Conservation (phyloP, 2,797 vertebrate species). For the Anomalospiza imberbis region DNA sequence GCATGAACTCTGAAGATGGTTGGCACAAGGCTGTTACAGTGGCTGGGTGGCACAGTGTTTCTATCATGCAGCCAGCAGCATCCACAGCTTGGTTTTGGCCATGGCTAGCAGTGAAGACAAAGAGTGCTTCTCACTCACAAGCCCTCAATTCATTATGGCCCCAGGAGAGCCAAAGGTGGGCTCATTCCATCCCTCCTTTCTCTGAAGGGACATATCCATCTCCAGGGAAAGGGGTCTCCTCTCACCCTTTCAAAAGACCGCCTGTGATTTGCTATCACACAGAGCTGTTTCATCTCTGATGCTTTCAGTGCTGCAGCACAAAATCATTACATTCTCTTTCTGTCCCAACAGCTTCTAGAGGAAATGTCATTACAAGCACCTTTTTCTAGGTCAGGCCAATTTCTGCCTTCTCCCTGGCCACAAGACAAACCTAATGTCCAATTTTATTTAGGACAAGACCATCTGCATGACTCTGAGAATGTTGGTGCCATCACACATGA, state of each 20-base stretch:
- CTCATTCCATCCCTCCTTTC: neutral
- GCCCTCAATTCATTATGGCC: neutral
- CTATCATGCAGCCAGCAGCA: neutral
- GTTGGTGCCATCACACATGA: neutral
- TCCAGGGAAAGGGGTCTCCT: neutral
- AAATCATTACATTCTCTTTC: neutral
- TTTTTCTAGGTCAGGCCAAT: neutral
- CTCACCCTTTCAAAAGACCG: neutral
- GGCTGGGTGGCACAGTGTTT: neutral
- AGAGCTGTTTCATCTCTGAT: neutral
- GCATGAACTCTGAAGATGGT: neutral
- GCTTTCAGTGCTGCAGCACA: neutral
- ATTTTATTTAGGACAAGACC: neutral
- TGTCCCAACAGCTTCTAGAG: neutral
- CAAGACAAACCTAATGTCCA: neutral
- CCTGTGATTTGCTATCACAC: neutral
- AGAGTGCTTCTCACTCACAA: accelerated
- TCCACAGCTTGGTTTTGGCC: neutral
- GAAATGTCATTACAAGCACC: neutral
- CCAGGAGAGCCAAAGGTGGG: neutral
- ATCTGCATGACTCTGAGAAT: neutral
- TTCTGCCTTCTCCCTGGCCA: neutral
- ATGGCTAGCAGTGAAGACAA: accelerated
- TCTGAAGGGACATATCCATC: neutral
- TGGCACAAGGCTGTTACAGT: neutral